phyloP scores from a whole-genome alignment of 2,888 invertebrate species.

The Drosophila anomalata region DNA sequence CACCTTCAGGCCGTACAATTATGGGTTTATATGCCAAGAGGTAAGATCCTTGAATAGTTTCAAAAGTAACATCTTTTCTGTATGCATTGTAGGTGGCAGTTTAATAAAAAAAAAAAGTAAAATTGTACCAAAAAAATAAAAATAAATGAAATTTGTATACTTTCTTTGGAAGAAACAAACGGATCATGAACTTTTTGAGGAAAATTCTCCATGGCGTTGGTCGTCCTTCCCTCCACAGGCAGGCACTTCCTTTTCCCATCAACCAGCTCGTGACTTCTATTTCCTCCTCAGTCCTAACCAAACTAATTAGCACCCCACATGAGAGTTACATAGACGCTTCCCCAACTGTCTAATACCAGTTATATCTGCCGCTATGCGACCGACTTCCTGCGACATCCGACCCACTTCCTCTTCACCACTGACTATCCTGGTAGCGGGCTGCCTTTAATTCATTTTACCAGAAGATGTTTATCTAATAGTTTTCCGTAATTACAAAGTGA shows the following conservation, averaged over 20 bases:
- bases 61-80: background rate
- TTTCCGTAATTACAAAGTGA: slow-evolving; percentile 69
- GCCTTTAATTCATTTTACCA: slow-evolving; percentile 35
- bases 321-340: slow-evolving; percentile 26
- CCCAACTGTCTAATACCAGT: slow-evolving; percentile 41
- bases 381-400: slow-evolving; percentile 67
- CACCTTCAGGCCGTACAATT: slow-evolving; percentile 73
- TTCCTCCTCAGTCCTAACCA: slow-evolving; percentile 29
- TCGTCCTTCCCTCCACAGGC: background rate
- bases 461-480: slow-evolving; percentile 72
- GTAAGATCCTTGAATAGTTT: slow-evolving; percentile 51
- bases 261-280: slow-evolving; percentile 30
- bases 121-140: background rate
- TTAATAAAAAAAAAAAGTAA: background rate
- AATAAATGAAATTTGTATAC: background rate
- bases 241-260: slow-evolving; percentile 25
- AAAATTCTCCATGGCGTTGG: slow-evolving; percentile 14
- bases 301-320: slow-evolving; percentile 66
- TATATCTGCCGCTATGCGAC: slow-evolving; percentile 1
- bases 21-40: slow-evolving; percentile 77
- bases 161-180: background rate
- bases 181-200: background rate
- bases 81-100: background rate
- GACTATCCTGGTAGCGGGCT: slow-evolving; percentile 64
- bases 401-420: slow-evolving; percentile 52